Percentiles rank a stretch among this genome's conserved stretches.
Evolutionary conservation across 2,888 invertebrate species (phyloP).

Genomic region (Polymixis flavicincta): DNA sequence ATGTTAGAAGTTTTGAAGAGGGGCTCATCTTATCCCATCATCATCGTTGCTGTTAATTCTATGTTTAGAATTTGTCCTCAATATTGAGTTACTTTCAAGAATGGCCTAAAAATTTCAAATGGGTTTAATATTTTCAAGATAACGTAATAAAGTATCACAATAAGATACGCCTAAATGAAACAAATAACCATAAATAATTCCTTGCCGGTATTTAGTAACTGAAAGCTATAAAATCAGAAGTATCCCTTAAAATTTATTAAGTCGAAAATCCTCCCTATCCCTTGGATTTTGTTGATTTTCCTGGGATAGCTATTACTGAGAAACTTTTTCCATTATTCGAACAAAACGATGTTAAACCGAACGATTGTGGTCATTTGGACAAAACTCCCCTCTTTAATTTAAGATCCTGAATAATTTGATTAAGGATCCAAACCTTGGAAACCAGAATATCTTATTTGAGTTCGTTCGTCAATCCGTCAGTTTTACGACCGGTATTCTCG

Average conservation of each 20-base stretch:
- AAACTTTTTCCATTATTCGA: constrained; percentile 81
- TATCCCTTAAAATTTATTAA: constrained; percentile 48
- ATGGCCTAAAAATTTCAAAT: background rate
- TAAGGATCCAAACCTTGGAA: constrained; percentile 47
- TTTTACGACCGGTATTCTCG: constrained; percentile 46
- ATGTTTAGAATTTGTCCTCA: background rate
- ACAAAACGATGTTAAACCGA: constrained; percentile 72
- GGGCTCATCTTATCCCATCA: too few species aligned
- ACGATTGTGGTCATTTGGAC: constrained; percentile 71
- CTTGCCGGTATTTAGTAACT: constrained; percentile 22
- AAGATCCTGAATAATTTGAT: constrained; percentile 63
- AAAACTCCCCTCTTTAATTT: constrained; percentile 60
- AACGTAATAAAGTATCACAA: constrained; percentile 5
- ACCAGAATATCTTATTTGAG: constrained; percentile 56
- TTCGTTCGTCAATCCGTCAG: constrained; percentile 48
- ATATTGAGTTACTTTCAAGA: background rate
- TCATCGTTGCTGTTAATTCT: background rate
- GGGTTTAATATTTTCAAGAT: background rate
- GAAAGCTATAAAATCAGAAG: constrained; percentile 37
- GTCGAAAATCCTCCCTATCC: constrained; percentile 60
- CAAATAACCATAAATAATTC: constrained; percentile 29
- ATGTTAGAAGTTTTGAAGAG: background rate
- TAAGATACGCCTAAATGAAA: constrained; percentile 5
- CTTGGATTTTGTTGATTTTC: constrained; percentile 72
- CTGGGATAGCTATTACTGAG: constrained; percentile 71